Percentiles rank a stretch among this genome's conserved stretches.
Evolutionary conservation across 1,140 invertebrate species (phyloP).

Genomic region (Hesperophylax magnus): DNA sequence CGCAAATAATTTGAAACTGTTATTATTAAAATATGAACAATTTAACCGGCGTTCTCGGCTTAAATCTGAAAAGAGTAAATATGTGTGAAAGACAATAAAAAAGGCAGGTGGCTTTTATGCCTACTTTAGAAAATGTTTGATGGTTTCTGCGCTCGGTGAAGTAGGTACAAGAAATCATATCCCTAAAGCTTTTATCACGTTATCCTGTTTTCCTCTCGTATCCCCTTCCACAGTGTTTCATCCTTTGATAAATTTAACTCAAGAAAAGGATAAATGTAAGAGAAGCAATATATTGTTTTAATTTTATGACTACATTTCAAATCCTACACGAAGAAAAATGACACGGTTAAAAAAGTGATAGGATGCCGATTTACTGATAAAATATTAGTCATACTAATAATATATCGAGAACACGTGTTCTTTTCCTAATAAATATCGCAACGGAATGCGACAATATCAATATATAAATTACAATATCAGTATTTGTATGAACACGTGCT

Average conservation of each 20-base stretch:
- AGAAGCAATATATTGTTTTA: slow-evolving; percentile 27
- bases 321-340: no score
- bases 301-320: slow-evolving; percentile 29
- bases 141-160: slow-evolving; percentile 5
- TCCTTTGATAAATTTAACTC: slow-evolving; percentile 26
- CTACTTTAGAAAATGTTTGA: slow-evolving; percentile 21
- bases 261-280: slow-evolving; percentile 30
- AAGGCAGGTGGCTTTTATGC: slow-evolving; percentile 41
- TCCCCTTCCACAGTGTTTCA: background rate
- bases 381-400: no score
- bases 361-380: no score
- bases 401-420: no score
- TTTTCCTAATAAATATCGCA: no score
- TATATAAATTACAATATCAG: no score
- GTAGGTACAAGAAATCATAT: slow-evolving; percentile 13
- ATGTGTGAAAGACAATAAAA: slow-evolving; percentile 38
- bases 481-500: no score
- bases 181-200: slow-evolving; percentile 15
- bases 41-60: background rate
- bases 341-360: no score
- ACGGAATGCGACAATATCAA: no score
- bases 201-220: background rate
- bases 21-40: no score
- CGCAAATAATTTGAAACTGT: no score
- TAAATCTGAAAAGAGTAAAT: slow-evolving; percentile 14